phyloP scores from a whole-genome alignment of 2,888 invertebrate species.

The Drosophila lacicola region DNA sequence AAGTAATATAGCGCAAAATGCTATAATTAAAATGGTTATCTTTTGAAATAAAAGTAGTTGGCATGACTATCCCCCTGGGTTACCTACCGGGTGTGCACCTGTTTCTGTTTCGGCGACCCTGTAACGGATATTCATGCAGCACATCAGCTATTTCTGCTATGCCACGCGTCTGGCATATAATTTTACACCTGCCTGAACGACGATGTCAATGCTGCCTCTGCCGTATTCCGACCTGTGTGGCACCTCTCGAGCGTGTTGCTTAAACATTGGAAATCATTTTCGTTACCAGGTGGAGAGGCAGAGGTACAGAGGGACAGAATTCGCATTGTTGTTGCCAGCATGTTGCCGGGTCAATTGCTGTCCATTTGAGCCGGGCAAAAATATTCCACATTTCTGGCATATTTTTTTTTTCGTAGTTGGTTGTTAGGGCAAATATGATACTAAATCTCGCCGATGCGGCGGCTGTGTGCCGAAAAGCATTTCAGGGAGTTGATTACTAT shows the following conservation, averaged over 20 bases:
- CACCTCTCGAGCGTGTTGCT: slow-evolving; percentile 7
- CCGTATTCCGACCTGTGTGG: slow-evolving; percentile 6
- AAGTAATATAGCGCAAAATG: slow-evolving; percentile 45
- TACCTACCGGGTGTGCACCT: not conserved
- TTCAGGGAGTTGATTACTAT: slow-evolving; percentile 21
- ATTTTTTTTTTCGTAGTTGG: slow-evolving; percentile 29
- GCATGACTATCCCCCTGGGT: not conserved
- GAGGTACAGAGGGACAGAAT: not conserved
- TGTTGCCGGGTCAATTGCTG: slow-evolving; percentile 56
- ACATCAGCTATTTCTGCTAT: slow-evolving; percentile 56
- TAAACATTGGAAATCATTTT: slow-evolving; percentile 43
- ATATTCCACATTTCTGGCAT: slow-evolving; percentile 43
- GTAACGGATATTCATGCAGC: slow-evolving; percentile 51
- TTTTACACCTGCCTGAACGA: slow-evolving; percentile 68
- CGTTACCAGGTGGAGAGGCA: slow-evolving; percentile 14
- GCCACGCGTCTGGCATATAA: slow-evolving; percentile 64
- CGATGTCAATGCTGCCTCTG: slow-evolving; percentile 12
- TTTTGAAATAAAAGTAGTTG: slow-evolving; percentile 52
- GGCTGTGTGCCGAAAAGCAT: slow-evolving; percentile 17
- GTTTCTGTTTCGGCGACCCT: slow-evolving; percentile 8
- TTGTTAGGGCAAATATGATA: slow-evolving; percentile 46
- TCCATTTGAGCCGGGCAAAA: slow-evolving; percentile 47
- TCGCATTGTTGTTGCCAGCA: slow-evolving; percentile 1
- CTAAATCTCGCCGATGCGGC: slow-evolving; percentile 39
- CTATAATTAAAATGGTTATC: slow-evolving; percentile 68